Base-by-base conservation (phyloP, 2,113 vertebrate species). In the Caloenas nicobarica region DNA sequence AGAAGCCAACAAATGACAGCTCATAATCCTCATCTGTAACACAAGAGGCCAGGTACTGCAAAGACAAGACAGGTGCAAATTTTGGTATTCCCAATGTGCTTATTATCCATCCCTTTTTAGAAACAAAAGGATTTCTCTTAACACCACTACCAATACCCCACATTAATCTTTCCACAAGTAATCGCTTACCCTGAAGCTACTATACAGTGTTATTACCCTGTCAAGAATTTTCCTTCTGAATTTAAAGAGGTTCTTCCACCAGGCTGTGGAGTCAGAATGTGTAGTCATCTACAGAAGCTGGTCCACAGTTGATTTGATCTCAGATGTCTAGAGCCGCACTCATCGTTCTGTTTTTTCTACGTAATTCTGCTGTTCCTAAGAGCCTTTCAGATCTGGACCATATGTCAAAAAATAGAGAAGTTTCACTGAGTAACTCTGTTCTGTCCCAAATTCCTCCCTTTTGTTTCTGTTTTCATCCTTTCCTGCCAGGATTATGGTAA, bases 11-110 rank as follows among this genome's bases (percentile, higher is more conserved):
- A 84, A 86, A 91, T 85, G 96, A 97, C 88, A 97, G n/a, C 82
- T 91, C 65, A 64, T 95, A 94, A 97, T 96, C 92, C 77, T 64
- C 87, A 85, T 92, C 80, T 97, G 72, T 93, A 97, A 88, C 87
- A 95, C 61, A 64, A 93, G 60, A 89, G 86, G 82, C 93, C 86
- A 88, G 40, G 72, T 84, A 94, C 50, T 93, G 42, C 85, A 76
- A 79, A 94, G 66, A 69, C 58, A 81, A 77, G 77, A 83, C 91
- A 95, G 73, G 72, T 94, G 82, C 70, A 78, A 91, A 95, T 88
- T 69, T 86, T 88, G 31, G 73, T 74, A 84, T 92, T 96, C 79
- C 70, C 68, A 80, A 21, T 69, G 79, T 71, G 64, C 88, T 81
- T 96, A 95, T 93, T 90, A 91, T 60, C 81, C 61, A 65, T 15